A percentile compares a stretch with the other conserved stretches of the same genome.
Evolutionary conservation across 1,140 invertebrate species (phyloP).

Genomic region (Procambarus clarkii): DNA sequence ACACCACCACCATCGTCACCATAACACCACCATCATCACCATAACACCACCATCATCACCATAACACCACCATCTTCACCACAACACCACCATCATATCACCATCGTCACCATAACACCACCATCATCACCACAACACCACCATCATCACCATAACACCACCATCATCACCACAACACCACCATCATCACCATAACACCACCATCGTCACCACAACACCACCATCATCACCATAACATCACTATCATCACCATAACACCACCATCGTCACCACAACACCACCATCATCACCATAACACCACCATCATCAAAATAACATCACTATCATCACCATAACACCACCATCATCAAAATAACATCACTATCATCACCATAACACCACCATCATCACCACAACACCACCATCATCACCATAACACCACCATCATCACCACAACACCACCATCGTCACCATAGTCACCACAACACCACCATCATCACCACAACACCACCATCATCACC

Average conservation of each 20-base stretch:
- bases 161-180: background rate
- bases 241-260: background rate
- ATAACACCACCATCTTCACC: background rate
- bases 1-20: background rate
- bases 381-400: background rate
- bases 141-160: background rate
- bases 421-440: background rate
- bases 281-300: background rate
- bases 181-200: conserved; percentile 7
- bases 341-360: background rate
- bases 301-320: background rate
- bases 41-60: background rate
- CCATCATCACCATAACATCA: background rate
- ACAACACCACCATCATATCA: background rate
- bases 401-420: background rate
- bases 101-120: conserved; percentile 2
- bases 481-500: background rate
- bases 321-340: too few species aligned
- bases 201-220: conserved; percentile 16
- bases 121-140: background rate
- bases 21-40: background rate
- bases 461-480: background rate
- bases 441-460: background rate
- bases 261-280: background rate
- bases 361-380: background rate